These are phyloP conservation scores for Neuroscelio doddi DNA, from an alignment of 2,888 invertebrate species.

Conservation along the genomic window DNA sequence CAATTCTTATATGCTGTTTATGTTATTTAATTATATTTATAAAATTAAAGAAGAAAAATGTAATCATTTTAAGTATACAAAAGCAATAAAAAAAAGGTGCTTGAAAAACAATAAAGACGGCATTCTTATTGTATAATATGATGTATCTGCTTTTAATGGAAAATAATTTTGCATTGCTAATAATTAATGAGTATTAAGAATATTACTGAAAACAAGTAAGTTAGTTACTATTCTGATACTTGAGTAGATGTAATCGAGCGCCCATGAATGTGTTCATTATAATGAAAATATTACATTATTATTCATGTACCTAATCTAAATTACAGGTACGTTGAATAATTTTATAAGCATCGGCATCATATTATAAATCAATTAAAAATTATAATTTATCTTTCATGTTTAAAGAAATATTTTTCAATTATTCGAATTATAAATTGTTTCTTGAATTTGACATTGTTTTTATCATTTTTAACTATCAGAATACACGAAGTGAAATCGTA, in stretches of 20 bases:
- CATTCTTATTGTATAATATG: not conserved
- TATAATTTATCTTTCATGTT: too few species aligned
- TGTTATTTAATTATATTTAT: too few species aligned
- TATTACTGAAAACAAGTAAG: slow-evolving; percentile 8
- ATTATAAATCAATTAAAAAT: not conserved
- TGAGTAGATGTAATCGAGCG: slow-evolving; percentile 25
- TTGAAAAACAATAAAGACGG: not conserved
- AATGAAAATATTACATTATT: slow-evolving; percentile 25
- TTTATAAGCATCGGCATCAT: not conserved
- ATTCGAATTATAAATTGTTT: slow-evolving; percentile 1
- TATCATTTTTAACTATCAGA: not conserved
- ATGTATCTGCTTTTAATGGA: not conserved
- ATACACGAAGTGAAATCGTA: too few species aligned
- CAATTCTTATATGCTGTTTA: too few species aligned
- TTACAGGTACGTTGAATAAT: slow-evolving; percentile 14
- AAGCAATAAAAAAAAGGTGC: not conserved
- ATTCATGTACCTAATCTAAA: slow-evolving; percentile 11
- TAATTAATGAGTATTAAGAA: slow-evolving; percentile 24
- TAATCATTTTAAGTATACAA: too few species aligned
- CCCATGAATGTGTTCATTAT: slow-evolving; percentile 18
- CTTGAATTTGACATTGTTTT: not conserved
- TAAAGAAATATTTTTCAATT: too few species aligned
- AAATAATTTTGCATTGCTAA: not conserved
- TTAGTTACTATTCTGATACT: slow-evolving; percentile 11
- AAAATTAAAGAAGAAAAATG: too few species aligned